Conservation (phyloP, 2,888 invertebrate species). For the Hecatera dysodea region DNA sequence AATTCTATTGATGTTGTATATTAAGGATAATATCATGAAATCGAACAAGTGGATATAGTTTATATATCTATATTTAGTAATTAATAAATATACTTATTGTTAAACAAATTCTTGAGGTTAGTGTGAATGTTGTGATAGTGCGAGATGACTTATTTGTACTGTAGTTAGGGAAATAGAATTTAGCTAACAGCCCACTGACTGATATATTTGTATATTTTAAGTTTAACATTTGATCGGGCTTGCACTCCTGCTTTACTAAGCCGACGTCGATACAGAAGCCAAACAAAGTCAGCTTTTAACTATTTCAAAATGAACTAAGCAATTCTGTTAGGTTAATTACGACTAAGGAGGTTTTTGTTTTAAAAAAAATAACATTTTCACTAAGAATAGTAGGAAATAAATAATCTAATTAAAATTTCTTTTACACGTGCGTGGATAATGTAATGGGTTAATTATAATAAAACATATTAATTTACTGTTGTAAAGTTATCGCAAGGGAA, state of each 20-base stretch:
- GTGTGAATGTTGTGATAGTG: slow-evolving; percentile 62
- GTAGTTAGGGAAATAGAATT: slow-evolving; percentile 79
- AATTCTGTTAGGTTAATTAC: slow-evolving; percentile 49
- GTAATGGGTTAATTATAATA: slow-evolving; percentile 62
- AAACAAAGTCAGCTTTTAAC: slow-evolving; percentile 45
- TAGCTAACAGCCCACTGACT: slow-evolving; percentile 85
- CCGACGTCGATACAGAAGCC: slow-evolving; percentile 52
- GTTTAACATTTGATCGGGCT: slow-evolving; percentile 81
- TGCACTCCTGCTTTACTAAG: slow-evolving; percentile 57
- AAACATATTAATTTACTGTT: slow-evolving; percentile 58
- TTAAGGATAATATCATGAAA: slow-evolving; percentile 84
- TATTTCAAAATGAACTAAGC: slow-evolving; percentile 53
- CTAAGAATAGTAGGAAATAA: slow-evolving; percentile 54
- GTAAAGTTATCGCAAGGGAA: slow-evolving; percentile 63
- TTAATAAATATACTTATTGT: slow-evolving; percentile 69
- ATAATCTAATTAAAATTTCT: slow-evolving; percentile 50
- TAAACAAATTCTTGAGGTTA: slow-evolving; percentile 67
- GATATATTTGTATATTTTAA: slow-evolving; percentile 87
- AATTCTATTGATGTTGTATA: slow-evolving; percentile 79
- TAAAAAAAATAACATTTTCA: slow-evolving; percentile 49
- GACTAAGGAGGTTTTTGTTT: slow-evolving; percentile 48
- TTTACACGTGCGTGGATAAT: slow-evolving; percentile 52
- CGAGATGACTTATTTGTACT: slow-evolving; percentile 71
- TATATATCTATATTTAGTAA: slow-evolving; percentile 72
- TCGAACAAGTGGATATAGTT: slow-evolving; percentile 85